Base-by-base conservation (phyloP, 2,797 vertebrate genomes). In the Atherinosoma microstoma region DNA sequence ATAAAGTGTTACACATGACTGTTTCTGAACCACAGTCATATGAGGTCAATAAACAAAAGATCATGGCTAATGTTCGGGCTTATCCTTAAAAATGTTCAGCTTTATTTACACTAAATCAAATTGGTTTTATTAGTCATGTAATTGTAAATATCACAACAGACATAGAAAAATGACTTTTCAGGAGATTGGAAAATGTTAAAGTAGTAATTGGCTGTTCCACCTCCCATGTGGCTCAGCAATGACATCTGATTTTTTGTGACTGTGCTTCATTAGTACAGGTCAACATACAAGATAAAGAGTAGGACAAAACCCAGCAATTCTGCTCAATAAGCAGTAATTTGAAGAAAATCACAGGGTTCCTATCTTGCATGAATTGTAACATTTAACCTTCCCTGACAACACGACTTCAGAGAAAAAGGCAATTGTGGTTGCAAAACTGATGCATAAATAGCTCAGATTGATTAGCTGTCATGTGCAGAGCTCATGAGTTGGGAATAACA, bases 391-490 rank as follows among this genome's bases (percentile, higher is more conserved):
- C 13, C 35, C 24, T 30, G 24, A 18, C 45, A 58, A 66, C 68
- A 45, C 15, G 30, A 79, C 57, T 59, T 58, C 61, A 38, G 30
- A 75, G 67, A 64, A 67, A 69, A 18, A 67, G 29, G 81, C 87
- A 71, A 86, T 61, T 73, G 66, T 30, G 45, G 64, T 38, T 67
- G n/a, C 16, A 38, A 83, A 75, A 66, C 62, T 67, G 67, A 75
- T 70, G 49, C 79, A 76, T 78, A 73, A 83, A 82, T 63, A 65
- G 36, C 67, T 63, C 24, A 53, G 65, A 91, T 73, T 72, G 86
- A 90, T 86, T 81, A 80, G 57, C 72, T 87, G 85, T 87, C 85
- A 80, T 56, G 63, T 70, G 24, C 58, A 61, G 60, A 71, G 36
- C 38, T 24, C 36, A 35, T 66, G 54, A 83, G 64, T 60, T 75